Evolutionary conservation across 92 coral and sea anemone genomes (phyloP).

Genomic region (Virgularia gustaviana): DNA sequence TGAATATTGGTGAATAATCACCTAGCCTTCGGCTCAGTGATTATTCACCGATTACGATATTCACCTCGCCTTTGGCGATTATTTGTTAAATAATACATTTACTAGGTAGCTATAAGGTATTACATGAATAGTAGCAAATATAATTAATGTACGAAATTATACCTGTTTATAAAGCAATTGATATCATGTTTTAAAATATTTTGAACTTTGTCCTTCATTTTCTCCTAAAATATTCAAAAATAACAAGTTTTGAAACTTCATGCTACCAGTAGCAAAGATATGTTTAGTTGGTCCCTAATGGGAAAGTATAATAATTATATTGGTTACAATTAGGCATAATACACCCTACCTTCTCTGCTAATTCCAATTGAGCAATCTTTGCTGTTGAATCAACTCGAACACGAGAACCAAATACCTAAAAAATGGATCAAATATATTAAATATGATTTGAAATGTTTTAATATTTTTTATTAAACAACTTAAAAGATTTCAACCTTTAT

Average conservation of each 20-base stretch:
- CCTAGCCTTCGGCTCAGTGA: no score
- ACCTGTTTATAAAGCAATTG: slow-evolving; percentile 94
- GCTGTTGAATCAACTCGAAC: slow-evolving; percentile 97
- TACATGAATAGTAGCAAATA: neutral
- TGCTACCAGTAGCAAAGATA: no score
- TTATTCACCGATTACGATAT: no score
- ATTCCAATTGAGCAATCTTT: slow-evolving; percentile 88
- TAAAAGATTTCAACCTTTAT: slow-evolving; percentile 58
- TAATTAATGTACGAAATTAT: neutral
- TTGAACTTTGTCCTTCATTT: slow-evolving; percentile 96
- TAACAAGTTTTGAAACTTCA: neutral
- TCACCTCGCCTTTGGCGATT: no score
- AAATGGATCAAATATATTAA: no score
- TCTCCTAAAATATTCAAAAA: slow-evolving; percentile 53
- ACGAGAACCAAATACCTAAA: slow-evolving; percentile 94
- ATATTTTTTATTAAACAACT: neutral
- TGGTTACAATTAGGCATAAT: no score
- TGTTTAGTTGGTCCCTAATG: neutral
- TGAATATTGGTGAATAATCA: no score
- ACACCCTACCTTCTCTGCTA: slow-evolving; percentile 98
- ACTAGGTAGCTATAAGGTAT: no score
- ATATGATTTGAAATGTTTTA: neutral
- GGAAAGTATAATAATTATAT: neutral
- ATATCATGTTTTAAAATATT: slow-evolving; percentile 89
- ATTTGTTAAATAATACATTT: no score